Conservation (phyloP, 2,888 invertebrate species). For the Cerastoderma edule region DNA sequence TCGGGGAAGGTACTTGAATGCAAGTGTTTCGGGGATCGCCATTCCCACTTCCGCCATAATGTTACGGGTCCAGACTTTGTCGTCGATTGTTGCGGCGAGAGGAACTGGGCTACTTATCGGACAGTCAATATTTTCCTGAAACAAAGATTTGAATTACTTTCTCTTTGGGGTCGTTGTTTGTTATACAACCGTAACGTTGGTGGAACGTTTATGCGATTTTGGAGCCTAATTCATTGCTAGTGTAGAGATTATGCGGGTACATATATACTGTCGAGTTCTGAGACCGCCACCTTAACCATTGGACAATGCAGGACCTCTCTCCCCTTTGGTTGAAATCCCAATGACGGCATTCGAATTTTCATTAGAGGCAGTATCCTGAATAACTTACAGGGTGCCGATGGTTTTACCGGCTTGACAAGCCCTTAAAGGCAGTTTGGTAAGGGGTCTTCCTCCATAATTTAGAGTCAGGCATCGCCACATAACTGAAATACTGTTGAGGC, state of each 20-base stretch:
- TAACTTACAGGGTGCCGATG: too few species aligned
- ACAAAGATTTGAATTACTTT: not conserved
- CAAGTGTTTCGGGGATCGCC: slow-evolving; percentile 58
- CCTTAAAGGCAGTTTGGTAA: too few species aligned
- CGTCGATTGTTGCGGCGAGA: slow-evolving; percentile 61
- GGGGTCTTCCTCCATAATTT: not conserved
- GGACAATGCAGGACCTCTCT: not conserved
- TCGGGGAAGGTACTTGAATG: slow-evolving; percentile 45
- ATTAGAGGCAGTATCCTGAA: too few species aligned
- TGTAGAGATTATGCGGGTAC: not conserved
- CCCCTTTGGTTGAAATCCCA: too few species aligned
- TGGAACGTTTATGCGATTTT: not conserved
- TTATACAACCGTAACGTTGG: not conserved
- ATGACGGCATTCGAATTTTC: too few species aligned
- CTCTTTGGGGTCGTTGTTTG: not conserved
- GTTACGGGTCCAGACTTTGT: slow-evolving; percentile 68
- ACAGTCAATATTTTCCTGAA: slow-evolving; percentile 64
- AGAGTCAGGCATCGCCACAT: not conserved
- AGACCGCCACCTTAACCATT: not conserved
- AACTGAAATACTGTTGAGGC: not conserved
- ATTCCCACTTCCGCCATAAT: slow-evolving; percentile 60
- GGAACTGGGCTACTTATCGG: slow-evolving; percentile 68
- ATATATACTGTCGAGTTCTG: not conserved
- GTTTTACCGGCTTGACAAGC: too few species aligned
- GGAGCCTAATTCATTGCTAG: too few species aligned